phyloP scores from a whole-genome alignment of 2,888 invertebrate genomes.

The Pilophorus perplexus region DNA sequence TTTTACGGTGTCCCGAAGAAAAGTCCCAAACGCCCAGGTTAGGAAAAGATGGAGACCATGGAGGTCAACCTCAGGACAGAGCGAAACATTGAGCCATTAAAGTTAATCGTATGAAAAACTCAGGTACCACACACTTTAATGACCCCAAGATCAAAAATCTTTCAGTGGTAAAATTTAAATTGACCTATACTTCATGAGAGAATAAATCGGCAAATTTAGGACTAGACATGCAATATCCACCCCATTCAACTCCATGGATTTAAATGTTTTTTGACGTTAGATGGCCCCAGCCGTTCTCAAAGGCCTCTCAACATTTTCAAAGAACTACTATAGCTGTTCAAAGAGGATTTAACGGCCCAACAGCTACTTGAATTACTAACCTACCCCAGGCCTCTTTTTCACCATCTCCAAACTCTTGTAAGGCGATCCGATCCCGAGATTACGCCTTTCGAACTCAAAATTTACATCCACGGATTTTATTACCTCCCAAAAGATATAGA shows the following conservation, averaged over 20 bases:
- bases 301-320: neutral
- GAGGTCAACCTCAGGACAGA: neutral
- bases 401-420: neutral
- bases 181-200: too few species aligned
- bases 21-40: too few species aligned
- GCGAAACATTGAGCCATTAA: neutral
- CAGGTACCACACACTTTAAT: too few species aligned
- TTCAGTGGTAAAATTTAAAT: too few species aligned
- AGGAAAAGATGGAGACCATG: neutral
- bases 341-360: neutral
- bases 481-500: conserved; percentile 5
- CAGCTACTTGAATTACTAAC: conserved; percentile 21
- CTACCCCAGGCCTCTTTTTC: neutral
- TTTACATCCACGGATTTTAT: conserved; percentile 23
- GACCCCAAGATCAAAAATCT: too few species aligned
- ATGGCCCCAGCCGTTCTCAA: neutral
- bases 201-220: too few species aligned
- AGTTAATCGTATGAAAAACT: too few species aligned
- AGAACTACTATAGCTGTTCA: neutral
- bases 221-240: too few species aligned
- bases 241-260: too few species aligned
- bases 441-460: conserved; percentile 11
- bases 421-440: conserved; percentile 6
- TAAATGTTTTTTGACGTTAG: too few species aligned
- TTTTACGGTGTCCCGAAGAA: neutral